Percentiles rank a stretch among this genome's conserved stretches.
phyloP scores from a whole-genome alignment of 2,797 vertebrate genomes.

The Sebastes cheni region DNA sequence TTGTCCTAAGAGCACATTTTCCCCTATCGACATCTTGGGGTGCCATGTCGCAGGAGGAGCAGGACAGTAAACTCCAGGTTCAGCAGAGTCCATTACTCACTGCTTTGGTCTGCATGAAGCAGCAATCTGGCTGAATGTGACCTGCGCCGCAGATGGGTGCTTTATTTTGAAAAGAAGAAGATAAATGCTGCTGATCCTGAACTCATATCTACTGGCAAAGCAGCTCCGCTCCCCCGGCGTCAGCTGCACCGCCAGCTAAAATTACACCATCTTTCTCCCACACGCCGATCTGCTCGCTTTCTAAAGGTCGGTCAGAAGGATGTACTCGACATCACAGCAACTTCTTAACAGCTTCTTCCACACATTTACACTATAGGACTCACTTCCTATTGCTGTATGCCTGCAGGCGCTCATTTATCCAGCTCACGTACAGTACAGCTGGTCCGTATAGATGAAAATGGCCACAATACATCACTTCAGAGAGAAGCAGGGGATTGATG shows the following conservation, averaged over 20 bases:
- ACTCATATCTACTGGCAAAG: background rate
- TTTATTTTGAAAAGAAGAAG: background rate
- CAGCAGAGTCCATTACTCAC: background rate
- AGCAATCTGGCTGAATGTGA: background rate
- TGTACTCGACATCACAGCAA: background rate
- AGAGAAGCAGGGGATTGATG: background rate
- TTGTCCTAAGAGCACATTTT: background rate
- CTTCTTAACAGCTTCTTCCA: background rate
- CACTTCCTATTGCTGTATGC: background rate
- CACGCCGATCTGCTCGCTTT: background rate
- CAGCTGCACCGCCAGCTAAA: background rate
- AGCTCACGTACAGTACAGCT: background rate
- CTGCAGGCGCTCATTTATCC: background rate
- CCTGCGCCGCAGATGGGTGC: background rate
- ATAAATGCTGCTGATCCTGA: slow-evolving; percentile 5
- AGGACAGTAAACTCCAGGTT: background rate
- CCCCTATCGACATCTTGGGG: background rate
- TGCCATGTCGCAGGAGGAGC: accelerated
- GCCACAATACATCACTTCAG: background rate
- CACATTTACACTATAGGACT: background rate
- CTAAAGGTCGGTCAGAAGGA: background rate
- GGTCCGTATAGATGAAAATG: background rate
- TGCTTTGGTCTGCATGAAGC: background rate
- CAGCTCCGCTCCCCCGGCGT: background rate
- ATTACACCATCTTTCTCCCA: background rate